Evolutionary conservation across 2,797 vertebrate species (phyloP), one percentile per base, ranked within the genome.

Genomic region (Iguana delicatissima): DNA sequence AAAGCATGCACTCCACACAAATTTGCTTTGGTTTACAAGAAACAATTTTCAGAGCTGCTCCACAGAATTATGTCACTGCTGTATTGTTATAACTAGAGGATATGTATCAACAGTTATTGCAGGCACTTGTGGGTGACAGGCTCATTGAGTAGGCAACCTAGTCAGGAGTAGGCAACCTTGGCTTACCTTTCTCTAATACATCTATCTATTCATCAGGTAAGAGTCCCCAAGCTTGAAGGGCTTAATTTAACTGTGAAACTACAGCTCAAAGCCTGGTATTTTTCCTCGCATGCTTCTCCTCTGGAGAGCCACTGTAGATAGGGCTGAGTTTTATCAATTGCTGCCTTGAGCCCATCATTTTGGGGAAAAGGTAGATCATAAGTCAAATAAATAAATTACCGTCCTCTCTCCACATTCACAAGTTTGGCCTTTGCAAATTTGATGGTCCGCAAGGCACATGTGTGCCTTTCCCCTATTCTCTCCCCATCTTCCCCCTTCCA

Each of bases 31-130:
- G 88, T 93, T 92, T 13, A 79, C 2, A 90, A 46, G 81, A 57
- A 94, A 92, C 90, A 92, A 57, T 80, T 94, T 80, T 84, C 86
- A 84, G 24, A 91, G 57, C 92, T 92, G 88, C 52, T 74, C 29
- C 4, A 9, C 35, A 62, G 22, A 42, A 89, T 92, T 93, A 74
- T 69, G 87, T 94, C 93, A 72, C 91, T 87, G 42, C 20, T 76
- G 46, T 69, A 29, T 6, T 46, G 12, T 22, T 13, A 24, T 1
- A 94, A 84, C 82, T 85, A 90, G 0, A 26, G 50, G 91, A 88
- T 55, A 16, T n/a, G 4, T 72, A 35, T 55, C 32, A 10, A 1
- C 20, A 9, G 3, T 42, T 62, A 32, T 59, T 18, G 24, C 9
- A 74, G 85, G 46, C 55, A 22, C 12, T 3, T 24, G 20, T 24